Base-by-base conservation (phyloP, 1,140 invertebrate species). In the Contarinia nasturtii region DNA sequence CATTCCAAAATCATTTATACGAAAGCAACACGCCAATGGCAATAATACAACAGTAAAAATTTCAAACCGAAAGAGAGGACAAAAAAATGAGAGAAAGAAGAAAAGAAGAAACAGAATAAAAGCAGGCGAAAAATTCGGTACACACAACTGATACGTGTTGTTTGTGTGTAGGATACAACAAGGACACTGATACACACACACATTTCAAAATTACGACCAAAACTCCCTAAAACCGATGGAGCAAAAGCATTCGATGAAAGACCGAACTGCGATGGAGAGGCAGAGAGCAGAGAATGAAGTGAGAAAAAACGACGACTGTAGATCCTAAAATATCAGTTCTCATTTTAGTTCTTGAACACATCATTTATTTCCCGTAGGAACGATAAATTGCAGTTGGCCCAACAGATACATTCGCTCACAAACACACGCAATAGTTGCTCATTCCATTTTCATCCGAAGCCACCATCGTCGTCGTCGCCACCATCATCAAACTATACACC, bases 151-250 rank as follows among this genome's bases (percentile, higher is more conserved):
- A 44, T 44, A 44, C 18, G 18, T 18, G 4, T 17, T 45, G 5
- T 45, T 10, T 45, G 33, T 27, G 22, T 33, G 27, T 33, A 27
- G 14, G 21, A 27, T 45, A 27, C 11, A 17, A 18, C 15, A 17
- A 48, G 33, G 49, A 58, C 49, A 54, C 57, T 55, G 53, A 56
- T 53, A 57, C 56, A 56, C 51, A 44, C 48, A 51, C 46, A 48
- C 52, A 55, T 51, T 53, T 53, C 45, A 51, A 27, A 27, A 27
- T 5, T 27, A 27, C 27, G 27, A 27, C 27, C 27, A 27, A 27
- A 51, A 50, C 18, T 44, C 22, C 19, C 22, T 44, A 11, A 11
- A 44, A 22, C 19, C 42, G 22, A 36, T 53, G 51, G 48, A 52
- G 49, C 45, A 51, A 53, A 57, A 58, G 54, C 52, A 58, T 57